A percentile compares a stretch with the other conserved stretches of the same genome.
phyloP scores from a whole-genome alignment of 2,797 vertebrate genomes.

The Sylvia borin region DNA sequence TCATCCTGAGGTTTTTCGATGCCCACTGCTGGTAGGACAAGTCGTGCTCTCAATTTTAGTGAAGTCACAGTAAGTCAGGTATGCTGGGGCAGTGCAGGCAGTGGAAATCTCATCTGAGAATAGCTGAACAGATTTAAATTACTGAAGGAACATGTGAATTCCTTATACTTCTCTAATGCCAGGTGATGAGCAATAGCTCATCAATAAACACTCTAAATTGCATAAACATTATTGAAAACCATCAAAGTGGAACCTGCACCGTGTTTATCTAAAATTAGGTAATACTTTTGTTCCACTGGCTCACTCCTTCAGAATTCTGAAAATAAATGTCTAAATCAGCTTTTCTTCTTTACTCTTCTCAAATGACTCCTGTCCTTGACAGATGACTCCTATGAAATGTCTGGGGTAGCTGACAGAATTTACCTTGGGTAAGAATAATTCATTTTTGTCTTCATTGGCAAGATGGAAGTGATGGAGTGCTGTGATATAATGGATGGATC shows the following conservation, averaged over 20 bases:
- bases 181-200: background rate
- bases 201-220: background rate
- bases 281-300: background rate
- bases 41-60: background rate
- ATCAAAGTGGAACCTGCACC: background rate
- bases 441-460: background rate
- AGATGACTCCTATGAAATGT: background rate
- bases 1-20: background rate
- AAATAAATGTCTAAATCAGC: background rate
- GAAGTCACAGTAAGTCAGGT: background rate
- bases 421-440: background rate
- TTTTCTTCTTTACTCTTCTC: background rate
- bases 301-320: background rate
- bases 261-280: background rate
- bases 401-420: slow-evolving; percentile 8
- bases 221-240: background rate
- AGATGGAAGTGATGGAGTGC: background rate
- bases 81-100: accelerated
- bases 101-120: background rate
- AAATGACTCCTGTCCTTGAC: background rate
- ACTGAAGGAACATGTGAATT: background rate
- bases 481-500: background rate
- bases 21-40: background rate
- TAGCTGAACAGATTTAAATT: background rate
- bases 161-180: background rate